Evolutionary conservation across 64 coral and sea anemone species (phyloP), one percentile per base, ranked within the genome.

Genomic region (Pachyseris speciosa): DNA sequence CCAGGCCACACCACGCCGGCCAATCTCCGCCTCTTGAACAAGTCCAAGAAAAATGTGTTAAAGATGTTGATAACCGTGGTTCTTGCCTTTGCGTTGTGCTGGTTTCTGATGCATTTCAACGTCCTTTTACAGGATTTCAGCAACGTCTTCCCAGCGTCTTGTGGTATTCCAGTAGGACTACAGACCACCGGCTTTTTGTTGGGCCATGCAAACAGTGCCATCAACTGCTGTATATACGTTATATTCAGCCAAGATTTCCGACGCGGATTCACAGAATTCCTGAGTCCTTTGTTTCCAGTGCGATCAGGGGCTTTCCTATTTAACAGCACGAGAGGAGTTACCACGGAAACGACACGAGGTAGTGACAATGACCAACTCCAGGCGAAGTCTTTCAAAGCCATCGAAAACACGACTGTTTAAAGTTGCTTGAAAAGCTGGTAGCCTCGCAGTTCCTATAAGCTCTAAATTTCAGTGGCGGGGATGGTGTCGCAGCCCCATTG

Each of bases 171-270:
- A 0, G 27, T 13, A 33, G 32, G 5, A 12, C 22, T 84, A 0
- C 71, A 73, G 8, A 44, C 70, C n/a, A 83, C 79, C 0, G 49
- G 44, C 8, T 84, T 84, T 27, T 32, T 92, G 0, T 74, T 92
- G 2, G 28, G 45, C 0, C 89, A 92, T 39, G 74, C 89, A 45
- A 92, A 80, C 50, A 83, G 89, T 24, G 89, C 79, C 5, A 51
- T 92, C 36, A 92, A 92, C 79, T 84, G 80, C 19, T 59, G 69
- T 13, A 92, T 92, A 63, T 92, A 92, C 68, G 67, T 84, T 36
- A 42, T 84, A 19, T 92, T 92, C 80, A 92, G 89, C 34, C 78
- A 92, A 39, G 89, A 92, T 47, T 92, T 84, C 89, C 67, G 64
- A 19, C 66, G 68, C 33, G 89, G 89, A 32, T 84, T 92, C 36